A percentile compares a stretch with the other conserved stretches of the same genome.
Evolutionary conservation across 2,113 vertebrate species (phyloP).

Genomic region (Vidua chalybeata): DNA sequence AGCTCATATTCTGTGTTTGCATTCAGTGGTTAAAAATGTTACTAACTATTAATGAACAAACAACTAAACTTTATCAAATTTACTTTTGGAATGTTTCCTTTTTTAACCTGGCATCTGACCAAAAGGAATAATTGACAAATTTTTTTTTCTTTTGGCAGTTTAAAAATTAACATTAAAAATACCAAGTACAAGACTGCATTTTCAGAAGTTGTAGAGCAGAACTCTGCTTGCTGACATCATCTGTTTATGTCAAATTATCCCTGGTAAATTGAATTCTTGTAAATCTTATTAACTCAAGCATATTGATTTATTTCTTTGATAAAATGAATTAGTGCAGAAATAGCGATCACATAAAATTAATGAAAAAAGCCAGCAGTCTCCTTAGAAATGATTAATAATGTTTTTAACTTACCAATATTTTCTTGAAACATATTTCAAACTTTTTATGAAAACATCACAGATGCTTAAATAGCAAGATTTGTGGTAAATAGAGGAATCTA

Average conservation of each 20-base stretch:
- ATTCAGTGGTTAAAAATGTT: background rate
- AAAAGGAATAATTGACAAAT: background rate
- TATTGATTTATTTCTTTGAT: background rate
- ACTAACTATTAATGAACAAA: background rate
- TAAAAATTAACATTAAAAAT: background rate
- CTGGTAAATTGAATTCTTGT: slow-evolving; percentile 15
- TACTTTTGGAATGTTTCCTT: background rate
- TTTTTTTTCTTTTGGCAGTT: background rate
- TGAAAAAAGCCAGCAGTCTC: background rate
- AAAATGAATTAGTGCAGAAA: background rate
- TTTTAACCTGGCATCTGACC: background rate
- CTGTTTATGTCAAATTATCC: background rate
- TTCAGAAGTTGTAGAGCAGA: background rate
- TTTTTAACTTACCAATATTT: background rate
- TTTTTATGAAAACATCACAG: background rate
- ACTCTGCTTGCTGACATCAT: background rate
- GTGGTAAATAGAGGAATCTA: background rate
- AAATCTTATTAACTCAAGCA: background rate
- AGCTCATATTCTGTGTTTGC: background rate
- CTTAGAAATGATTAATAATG: background rate
- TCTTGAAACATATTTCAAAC: background rate
- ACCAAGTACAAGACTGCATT: background rate
- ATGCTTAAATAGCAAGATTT: background rate
- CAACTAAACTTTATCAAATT: background rate
- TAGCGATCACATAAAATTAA: background rate